These are phyloP conservation scores for Apis cerana DNA, from an alignment of 1,140 invertebrate species.

Conservation along the genomic window DNA sequence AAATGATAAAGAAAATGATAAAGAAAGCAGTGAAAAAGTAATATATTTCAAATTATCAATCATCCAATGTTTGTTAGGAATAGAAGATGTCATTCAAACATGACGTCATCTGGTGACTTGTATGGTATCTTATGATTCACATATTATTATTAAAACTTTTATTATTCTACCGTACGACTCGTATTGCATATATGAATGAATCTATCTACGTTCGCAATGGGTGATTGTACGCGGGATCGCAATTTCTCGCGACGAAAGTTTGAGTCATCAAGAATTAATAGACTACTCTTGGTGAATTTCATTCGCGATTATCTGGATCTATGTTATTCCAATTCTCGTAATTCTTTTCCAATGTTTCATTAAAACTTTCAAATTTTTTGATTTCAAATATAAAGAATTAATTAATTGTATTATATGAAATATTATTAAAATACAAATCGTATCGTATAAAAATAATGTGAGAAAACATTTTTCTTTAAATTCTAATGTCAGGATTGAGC, in stretches of 20 bases:
- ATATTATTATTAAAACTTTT: slow-evolving; percentile 45
- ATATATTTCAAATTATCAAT: background rate
- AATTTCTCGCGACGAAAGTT: slow-evolving; percentile 47
- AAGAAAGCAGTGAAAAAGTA: background rate
- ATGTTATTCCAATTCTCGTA: slow-evolving; percentile 19
- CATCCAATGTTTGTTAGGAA: background rate
- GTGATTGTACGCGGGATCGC: slow-evolving; percentile 48
- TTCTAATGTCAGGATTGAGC: background rate
- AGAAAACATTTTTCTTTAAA: background rate
- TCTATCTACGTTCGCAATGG: slow-evolving; percentile 10
- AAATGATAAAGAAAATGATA: too few species aligned
- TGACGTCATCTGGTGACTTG: slow-evolving; percentile 32
- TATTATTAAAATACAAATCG: too few species aligned
- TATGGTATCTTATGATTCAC: slow-evolving; percentile 45
- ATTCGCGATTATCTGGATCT: slow-evolving; percentile 31
- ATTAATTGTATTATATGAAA: too few species aligned
- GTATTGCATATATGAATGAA: slow-evolving; percentile 46
- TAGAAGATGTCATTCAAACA: background rate
- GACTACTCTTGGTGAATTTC: slow-evolving; percentile 36
- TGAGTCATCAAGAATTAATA: slow-evolving; percentile 48
- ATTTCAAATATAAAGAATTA: too few species aligned
- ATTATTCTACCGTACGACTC: slow-evolving; percentile 25
- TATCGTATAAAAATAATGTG: background rate
- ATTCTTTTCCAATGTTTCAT: slow-evolving; percentile 27
- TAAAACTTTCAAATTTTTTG: background rate